These are phyloP conservation scores for Gymnothorax reevesii DNA, from an alignment of 2,797 vertebrate species.

Conservation along the genomic window DNA sequence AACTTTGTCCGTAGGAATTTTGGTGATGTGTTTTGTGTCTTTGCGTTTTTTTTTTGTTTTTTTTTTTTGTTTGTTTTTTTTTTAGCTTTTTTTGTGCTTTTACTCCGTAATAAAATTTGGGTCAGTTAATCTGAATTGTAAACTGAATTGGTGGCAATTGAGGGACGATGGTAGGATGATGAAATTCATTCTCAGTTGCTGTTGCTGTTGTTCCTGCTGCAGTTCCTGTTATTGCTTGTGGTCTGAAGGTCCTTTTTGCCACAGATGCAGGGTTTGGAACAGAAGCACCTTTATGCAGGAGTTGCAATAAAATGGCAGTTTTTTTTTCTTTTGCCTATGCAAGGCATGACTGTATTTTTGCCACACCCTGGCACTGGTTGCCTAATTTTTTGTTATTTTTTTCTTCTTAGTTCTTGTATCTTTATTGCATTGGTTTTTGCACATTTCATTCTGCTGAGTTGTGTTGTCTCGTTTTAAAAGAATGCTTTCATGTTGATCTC, in stretches of 20 bases:
- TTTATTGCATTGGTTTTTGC: slow-evolving; percentile 10
- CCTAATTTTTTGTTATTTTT: slow-evolving; percentile 3
- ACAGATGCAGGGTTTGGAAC: not conserved
- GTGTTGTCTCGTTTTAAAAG: not conserved
- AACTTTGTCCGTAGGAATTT: slow-evolving; percentile 44
- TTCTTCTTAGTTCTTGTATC: not conserved
- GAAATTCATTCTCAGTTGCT: not conserved
- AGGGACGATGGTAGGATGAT: not conserved
- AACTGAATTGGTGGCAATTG: not conserved
- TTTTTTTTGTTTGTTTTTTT: not conserved
- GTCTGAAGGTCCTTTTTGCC: not conserved
- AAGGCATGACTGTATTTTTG: not conserved
- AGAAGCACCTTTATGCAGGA: not conserved
- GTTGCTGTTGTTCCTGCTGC: not conserved
- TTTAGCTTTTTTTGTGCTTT: not conserved
- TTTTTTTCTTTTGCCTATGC: not conserved
- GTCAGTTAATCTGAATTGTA: not conserved
- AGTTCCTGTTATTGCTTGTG: too few relatives aligned
- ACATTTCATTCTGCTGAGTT: slow-evolving; percentile 1
- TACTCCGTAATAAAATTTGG: not conserved
- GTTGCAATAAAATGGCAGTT: not conserved
- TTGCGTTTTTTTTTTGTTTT: not conserved
- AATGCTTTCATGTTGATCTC: not conserved
- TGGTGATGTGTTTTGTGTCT: slow-evolving; percentile 25
- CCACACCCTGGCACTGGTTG: not conserved